These are phyloP conservation scores for Actinemys pallida DNA, from an alignment of 2,113 vertebrate species.

Conservation along the genomic window DNA sequence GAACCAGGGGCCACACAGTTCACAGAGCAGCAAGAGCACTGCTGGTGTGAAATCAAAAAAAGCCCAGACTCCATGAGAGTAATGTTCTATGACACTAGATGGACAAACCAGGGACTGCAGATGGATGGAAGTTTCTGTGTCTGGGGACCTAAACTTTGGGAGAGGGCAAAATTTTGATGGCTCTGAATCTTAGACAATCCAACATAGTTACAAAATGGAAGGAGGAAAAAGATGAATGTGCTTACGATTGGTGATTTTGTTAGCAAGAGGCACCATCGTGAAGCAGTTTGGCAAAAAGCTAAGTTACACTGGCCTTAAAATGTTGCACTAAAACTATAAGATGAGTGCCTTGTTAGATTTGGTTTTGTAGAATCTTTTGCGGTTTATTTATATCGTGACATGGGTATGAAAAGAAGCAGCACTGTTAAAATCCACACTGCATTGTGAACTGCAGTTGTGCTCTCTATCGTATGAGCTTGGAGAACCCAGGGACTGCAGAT, in stretches of 20 bases:
- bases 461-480: not conserved
- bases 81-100: not conserved
- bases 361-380: constrained; percentile 13
- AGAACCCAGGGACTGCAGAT: not conserved
- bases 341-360: not conserved
- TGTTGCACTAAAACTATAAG: not conserved
- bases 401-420: not conserved
- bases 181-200: not conserved
- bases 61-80: not conserved
- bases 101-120: not conserved
- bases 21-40: not conserved
- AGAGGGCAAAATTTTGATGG: not conserved
- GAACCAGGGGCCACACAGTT: not conserved
- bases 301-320: not conserved
- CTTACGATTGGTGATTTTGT: not conserved
- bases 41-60: not conserved
- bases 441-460: not conserved
- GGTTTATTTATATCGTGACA: not conserved
- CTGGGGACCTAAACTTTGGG: not conserved
- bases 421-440: not conserved
- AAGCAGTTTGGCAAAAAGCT: not conserved
- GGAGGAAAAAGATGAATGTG: not conserved
- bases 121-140: not conserved
- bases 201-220: not conserved
- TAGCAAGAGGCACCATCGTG: not conserved